Percentiles rank a stretch among this genome's conserved stretches.
Evolutionary conservation across 1,140 invertebrate genomes (phyloP).

Genomic region (Riptortus pedestris): DNA sequence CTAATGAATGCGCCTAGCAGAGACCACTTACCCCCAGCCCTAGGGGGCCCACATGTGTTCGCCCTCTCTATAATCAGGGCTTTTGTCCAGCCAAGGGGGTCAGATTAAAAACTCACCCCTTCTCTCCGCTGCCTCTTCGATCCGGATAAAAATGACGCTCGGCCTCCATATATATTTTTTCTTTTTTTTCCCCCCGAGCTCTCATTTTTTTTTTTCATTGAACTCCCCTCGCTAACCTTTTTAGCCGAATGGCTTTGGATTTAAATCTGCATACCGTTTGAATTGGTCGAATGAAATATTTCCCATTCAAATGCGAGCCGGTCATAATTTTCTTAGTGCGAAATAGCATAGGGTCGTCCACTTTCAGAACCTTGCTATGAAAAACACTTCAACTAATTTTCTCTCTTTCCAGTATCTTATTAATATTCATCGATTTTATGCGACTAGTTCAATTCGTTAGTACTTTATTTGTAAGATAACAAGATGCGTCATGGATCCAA

Average conservation of each 20-base stretch:
- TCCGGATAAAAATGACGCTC: slow-evolving; percentile 2
- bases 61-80: slow-evolving; percentile 15
- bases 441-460: too few species aligned
- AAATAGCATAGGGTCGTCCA: too few species aligned
- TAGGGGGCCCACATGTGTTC: slow-evolving; percentile 2
- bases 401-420: too few species aligned
- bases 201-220: not conserved
- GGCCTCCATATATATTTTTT: not conserved
- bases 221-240: not conserved
- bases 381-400: too few species aligned
- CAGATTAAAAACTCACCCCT: slow-evolving; percentile 17
- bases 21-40: not conserved
- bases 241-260: slow-evolving; percentile 9
- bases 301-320: not conserved
- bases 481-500: too few species aligned
- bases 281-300: not conserved
- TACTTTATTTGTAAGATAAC: too few species aligned
- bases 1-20: slow-evolving; percentile 6
- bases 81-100: not conserved
- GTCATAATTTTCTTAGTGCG: not conserved
- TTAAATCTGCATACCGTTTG: slow-evolving; percentile 7
- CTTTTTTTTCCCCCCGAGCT: not conserved
- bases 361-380: too few species aligned
- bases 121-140: not conserved
- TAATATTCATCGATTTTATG: too few species aligned